These are phyloP conservation scores for Brachypteracias leptosomus DNA, from an alignment of 2,113 vertebrate genomes.

Conservation along the genomic window DNA sequence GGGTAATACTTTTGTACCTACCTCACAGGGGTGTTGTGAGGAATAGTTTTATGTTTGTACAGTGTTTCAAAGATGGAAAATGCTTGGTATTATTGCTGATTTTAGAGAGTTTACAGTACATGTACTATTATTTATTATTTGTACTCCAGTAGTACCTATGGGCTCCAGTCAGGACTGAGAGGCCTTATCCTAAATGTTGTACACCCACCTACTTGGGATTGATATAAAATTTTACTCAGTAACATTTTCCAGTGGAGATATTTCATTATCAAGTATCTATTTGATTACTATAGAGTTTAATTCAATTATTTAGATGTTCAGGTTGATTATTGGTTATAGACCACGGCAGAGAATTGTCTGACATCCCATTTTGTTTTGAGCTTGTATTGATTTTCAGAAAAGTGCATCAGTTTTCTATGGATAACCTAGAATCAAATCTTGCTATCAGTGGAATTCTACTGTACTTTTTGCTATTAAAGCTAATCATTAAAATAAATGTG, in stretches of 20 bases:
- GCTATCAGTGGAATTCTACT: constrained; percentile 24
- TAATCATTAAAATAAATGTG: constrained; percentile 6
- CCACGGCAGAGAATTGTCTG: background rate
- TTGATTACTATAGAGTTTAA: background rate
- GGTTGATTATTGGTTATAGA: constrained; percentile 6
- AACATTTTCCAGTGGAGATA: background rate
- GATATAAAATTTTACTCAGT: background rate
- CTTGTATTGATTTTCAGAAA: constrained; percentile 28
- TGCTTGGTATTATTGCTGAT: background rate
- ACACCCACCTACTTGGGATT: background rate
- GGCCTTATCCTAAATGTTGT: constrained; percentile 16
- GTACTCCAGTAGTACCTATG: background rate
- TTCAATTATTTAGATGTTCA: constrained; percentile 5
- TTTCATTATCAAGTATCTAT: constrained; percentile 1
- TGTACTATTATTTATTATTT: constrained; percentile 57
- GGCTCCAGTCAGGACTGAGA: constrained; percentile 40
- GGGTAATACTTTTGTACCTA: constrained; percentile 26
- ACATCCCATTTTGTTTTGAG: constrained; percentile 25
- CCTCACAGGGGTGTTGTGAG: constrained; percentile 68
- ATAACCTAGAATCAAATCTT: constrained; percentile 55
- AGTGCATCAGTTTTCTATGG: constrained; percentile 39
- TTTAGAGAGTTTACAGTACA: constrained; percentile 43
- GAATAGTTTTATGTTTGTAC: constrained; percentile 45
- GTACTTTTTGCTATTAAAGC: constrained; percentile 62
- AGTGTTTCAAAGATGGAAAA: constrained; percentile 33